Percentiles rank a stretch among this genome's conserved stretches.
Evolutionary conservation across 2,888 invertebrate species (phyloP).

Genomic region (Tiliacea citrago): DNA sequence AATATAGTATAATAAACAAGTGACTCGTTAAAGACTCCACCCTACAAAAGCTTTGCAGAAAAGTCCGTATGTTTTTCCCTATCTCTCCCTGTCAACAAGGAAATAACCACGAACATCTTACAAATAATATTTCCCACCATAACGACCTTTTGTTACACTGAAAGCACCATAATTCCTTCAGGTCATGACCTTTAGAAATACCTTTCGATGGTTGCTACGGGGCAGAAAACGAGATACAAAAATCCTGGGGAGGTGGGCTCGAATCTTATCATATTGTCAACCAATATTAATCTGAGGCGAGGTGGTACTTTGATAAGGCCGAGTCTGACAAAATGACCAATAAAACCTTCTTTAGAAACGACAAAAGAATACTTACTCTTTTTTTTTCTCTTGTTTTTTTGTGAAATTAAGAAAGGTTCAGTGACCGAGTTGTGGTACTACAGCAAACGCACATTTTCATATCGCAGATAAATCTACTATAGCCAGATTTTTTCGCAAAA

Average conservation of each 20-base stretch:
- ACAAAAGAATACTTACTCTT: neutral
- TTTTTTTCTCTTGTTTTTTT: conserved; percentile 23
- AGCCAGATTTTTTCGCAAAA: conserved; percentile 5
- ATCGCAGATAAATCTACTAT: conserved; percentile 35
- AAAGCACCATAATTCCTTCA: conserved; percentile 39
- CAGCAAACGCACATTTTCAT: conserved; percentile 35
- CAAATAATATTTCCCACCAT: conserved; percentile 46
- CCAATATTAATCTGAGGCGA: conserved; percentile 25
- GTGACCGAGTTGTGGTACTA: conserved; percentile 30
- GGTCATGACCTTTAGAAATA: conserved; percentile 51
- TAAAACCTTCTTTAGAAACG: conserved; percentile 27
- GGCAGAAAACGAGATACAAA: conserved; percentile 29
- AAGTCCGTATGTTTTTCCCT: conserved; percentile 22
- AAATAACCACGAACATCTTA: conserved; percentile 47
- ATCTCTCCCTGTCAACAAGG: conserved; percentile 25
- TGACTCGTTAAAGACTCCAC: conserved; percentile 23
- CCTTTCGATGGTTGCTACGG: conserved; percentile 14
- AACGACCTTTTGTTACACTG: conserved; percentile 31
- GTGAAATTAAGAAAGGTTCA: conserved; percentile 43
- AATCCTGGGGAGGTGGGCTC: neutral
- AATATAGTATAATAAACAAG: conserved; percentile 17
- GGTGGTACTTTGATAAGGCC: conserved; percentile 29
- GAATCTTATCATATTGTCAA: conserved; percentile 29
- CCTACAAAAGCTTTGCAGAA: conserved; percentile 14
- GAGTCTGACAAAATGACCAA: conserved; percentile 13